These are phyloP conservation scores for Ochropleura leucogaster DNA, from an alignment of 2,888 invertebrate species.

Conservation along the genomic window DNA sequence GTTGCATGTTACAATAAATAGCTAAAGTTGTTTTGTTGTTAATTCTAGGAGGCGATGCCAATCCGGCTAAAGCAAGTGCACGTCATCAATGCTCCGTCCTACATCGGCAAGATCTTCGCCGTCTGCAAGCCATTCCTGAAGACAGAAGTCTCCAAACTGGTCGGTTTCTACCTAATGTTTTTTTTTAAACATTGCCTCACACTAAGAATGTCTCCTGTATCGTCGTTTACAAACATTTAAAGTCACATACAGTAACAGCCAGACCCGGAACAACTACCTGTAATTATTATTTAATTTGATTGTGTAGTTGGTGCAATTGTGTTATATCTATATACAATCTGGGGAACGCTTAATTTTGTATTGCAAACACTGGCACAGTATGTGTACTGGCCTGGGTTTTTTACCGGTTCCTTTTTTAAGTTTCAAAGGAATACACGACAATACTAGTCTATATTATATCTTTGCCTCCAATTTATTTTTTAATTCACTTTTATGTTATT, in stretches of 20 bases:
- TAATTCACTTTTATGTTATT: neutral
- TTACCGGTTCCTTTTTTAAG: neutral
- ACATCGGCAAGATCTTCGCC: conserved; percentile 92
- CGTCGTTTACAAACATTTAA: too few species aligned
- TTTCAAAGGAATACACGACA: neutral
- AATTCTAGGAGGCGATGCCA: conserved; percentile 93
- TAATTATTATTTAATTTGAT: too few species aligned
- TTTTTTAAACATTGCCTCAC: neutral
- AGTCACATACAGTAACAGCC: too few species aligned
- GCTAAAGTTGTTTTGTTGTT: neutral
- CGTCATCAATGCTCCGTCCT: conserved; percentile 92
- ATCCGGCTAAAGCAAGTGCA: conserved; percentile 93
- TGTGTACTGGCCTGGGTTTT: neutral
- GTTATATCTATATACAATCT: neutral
- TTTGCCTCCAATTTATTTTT: neutral
- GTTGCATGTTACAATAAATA: neutral
- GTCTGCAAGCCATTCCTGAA: conserved; percentile 93
- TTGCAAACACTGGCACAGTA: neutral
- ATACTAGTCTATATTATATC: neutral
- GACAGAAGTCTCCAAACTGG: conserved; percentile 92
- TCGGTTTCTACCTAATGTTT: conserved; percentile 71
- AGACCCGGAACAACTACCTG: too few species aligned
- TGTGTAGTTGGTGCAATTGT: neutral
- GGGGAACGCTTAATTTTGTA: neutral
- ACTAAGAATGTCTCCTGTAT: too few species aligned